Percentiles rank a stretch among this genome's conserved stretches.
These are phyloP conservation scores for Meriones psammophilus DNA, from an alignment of 2,797 vertebrate species.

Conservation along the genomic window DNA sequence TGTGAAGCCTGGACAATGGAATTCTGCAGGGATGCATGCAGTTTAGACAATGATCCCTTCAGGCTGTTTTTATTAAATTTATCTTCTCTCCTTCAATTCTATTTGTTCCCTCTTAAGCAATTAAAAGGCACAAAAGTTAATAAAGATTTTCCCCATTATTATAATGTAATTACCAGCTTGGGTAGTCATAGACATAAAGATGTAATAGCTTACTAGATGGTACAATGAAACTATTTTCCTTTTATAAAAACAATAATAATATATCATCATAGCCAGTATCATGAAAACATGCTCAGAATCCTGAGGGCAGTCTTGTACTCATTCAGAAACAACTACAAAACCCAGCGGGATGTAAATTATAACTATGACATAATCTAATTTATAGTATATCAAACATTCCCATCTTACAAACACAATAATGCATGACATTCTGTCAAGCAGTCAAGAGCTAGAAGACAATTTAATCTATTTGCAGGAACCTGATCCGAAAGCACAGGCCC, in stretches of 20 bases:
- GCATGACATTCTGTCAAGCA: background rate
- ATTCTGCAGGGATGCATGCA: background rate
- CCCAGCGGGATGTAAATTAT: background rate
- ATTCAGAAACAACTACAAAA: slow-evolving; percentile 1
- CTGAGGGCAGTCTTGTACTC: slow-evolving; percentile 30
- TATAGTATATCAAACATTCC: slow-evolving; percentile 1
- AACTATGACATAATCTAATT: slow-evolving; percentile 28
- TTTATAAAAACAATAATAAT: background rate
- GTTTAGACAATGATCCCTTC: background rate
- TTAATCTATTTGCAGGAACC: background rate
- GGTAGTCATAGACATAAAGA: background rate
- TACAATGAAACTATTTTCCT: background rate
- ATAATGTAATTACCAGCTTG: slow-evolving; percentile 16
- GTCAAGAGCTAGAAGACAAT: background rate
- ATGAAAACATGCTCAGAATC: background rate
- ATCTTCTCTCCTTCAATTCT: slow-evolving; percentile 35
- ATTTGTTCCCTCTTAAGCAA: slow-evolving; percentile 5
- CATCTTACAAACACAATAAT: background rate
- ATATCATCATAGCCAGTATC: background rate
- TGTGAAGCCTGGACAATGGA: slow-evolving; percentile 11
- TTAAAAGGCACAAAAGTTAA: slow-evolving; percentile 29
- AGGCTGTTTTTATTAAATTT: slow-evolving; percentile 40
- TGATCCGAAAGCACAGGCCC: background rate
- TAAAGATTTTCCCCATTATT: slow-evolving; percentile 27
- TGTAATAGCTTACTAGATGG: background rate